Conservation (phyloP, 2,888 invertebrate species). For the Proisotoma minuta region DNA sequence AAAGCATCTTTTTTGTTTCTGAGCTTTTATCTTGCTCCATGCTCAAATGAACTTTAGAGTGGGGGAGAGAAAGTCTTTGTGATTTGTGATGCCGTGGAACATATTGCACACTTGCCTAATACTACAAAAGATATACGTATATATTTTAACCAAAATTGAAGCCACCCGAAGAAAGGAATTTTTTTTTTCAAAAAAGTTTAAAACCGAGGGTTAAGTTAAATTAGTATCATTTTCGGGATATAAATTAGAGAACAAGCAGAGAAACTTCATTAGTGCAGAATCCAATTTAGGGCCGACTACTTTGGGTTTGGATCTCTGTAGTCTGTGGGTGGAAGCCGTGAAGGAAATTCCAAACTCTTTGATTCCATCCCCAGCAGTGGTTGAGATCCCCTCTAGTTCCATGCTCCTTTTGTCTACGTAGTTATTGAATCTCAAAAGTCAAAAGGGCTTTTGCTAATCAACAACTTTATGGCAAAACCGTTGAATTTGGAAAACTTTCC, state of each 20-base stretch:
- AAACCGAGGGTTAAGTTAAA: neutral
- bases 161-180: neutral
- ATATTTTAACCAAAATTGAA: no score
- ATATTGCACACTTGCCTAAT: neutral
- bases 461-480: constrained; percentile 14
- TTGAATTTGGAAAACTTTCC: constrained; percentile 7
- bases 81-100: neutral
- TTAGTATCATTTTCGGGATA: constrained; percentile 5
- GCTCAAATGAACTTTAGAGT: neutral
- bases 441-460: constrained; percentile 13
- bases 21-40: neutral
- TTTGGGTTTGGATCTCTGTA: constrained; percentile 1
- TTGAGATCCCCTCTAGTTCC: no score
- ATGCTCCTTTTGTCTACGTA: constrained; percentile 9
- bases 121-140: no score
- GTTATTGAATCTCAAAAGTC: constrained; percentile 18
- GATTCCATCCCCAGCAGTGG: no score
- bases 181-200: neutral
- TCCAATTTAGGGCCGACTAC: constrained; percentile 9
- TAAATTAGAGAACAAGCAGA: constrained; percentile 7
- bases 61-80: neutral
- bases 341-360: constrained; percentile 7
- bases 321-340: neutral
- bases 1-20: constrained; percentile 12
- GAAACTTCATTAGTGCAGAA: constrained; percentile 15